A percentile compares a stretch with the other conserved stretches of the same genome.
Evolutionary conservation across 2,888 invertebrate species (phyloP).

Genomic region (Lithophane semibrunnea): DNA sequence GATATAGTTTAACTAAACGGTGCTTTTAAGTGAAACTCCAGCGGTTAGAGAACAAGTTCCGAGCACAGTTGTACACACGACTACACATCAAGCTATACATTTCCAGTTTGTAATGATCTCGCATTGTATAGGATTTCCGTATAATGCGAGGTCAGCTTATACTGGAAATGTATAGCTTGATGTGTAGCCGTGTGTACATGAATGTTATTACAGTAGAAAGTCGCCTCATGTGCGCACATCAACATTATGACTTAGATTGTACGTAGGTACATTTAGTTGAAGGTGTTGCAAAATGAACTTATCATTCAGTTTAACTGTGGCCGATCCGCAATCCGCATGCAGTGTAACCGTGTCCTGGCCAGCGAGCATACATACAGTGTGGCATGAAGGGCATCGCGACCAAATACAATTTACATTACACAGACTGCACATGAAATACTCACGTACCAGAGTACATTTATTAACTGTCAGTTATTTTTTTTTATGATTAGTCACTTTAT

Average conservation of each 20-base stretch:
- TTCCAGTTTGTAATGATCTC: too few species aligned
- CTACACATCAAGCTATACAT: too few species aligned
- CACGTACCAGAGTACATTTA: not conserved
- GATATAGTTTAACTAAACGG: constrained; percentile 49
- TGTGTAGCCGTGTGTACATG: not conserved
- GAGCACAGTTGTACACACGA: constrained; percentile 8
- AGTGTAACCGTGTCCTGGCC: not conserved
- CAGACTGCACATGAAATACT: not conserved
- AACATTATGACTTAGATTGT: not conserved
- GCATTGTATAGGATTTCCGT: too few species aligned
- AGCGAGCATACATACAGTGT: not conserved
- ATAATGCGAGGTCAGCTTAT: too few species aligned
- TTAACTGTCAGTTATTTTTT: not conserved
- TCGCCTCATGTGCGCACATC: not conserved
- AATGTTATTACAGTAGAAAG: constrained; percentile 42
- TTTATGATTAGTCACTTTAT: too few species aligned
- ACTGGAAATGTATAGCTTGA: too few species aligned
- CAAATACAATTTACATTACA: not conserved
- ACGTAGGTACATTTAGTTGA: not conserved
- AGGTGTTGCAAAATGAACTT: not conserved
- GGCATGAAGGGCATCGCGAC: not conserved
- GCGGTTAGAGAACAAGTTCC: constrained; percentile 32
- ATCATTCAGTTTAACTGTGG: not conserved
- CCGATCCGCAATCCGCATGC: too few species aligned
- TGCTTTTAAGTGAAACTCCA: constrained; percentile 53